Base-by-base conservation (phyloP, 37 sponge, comb jelly and placozoan genomes). In the Mnemiopsis leidyi region DNA sequence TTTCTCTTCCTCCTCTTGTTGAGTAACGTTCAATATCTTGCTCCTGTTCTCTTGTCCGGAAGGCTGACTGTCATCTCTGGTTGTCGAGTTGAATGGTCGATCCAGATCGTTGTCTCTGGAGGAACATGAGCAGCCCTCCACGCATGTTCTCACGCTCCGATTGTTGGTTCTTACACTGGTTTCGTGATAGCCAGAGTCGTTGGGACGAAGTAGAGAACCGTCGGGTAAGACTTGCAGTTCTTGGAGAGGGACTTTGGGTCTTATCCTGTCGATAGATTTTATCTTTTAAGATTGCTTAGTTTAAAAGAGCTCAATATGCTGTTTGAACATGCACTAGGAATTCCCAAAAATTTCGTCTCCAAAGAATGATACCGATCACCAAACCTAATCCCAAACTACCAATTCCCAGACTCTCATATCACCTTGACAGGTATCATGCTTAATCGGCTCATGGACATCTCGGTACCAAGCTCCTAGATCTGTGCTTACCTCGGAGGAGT, bases 401-500 rank as follows among this genome's bases (percentile, higher is more conserved):
- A n/a, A n/a, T n/a, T n/a, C n/a, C n/a, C n/a, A n/a, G n/a, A n/a
- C n/a, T n/a, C n/a, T n/a, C n/a, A n/a, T n/a, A n/a, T n/a, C n/a
- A n/a, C n/a, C n/a, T n/a, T n/a, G n/a, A n/a, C n/a, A n/a, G n/a
- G n/a, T n/a, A n/a, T n/a, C n/a, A n/a, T n/a, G n/a, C n/a, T n/a
- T n/a, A n/a, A n/a, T n/a, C n/a, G n/a, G n/a, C n/a, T n/a, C n/a
- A n/a, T n/a, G n/a, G n/a, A n/a, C n/a, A n/a, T n/a, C n/a, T n/a
- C n/a, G n/a, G n/a, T n/a, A n/a, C n/a, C n/a, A n/a, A n/a, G n/a
- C n/a, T n/a, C n/a, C n/a, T n/a, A n/a, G n/a, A n/a, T n/a, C n/a
- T n/a, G n/a, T n/a, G n/a, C 90, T 85, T n/a, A 85, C 90, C 48
- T 85, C 29, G 90, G 90, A 16, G 90, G 90, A 13, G 90, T 85